Percentiles rank a stretch among this genome's conserved stretches.
These are phyloP conservation scores for Parapsyche elsis DNA, from an alignment of 1,140 invertebrate genomes.

Conservation along the genomic window DNA sequence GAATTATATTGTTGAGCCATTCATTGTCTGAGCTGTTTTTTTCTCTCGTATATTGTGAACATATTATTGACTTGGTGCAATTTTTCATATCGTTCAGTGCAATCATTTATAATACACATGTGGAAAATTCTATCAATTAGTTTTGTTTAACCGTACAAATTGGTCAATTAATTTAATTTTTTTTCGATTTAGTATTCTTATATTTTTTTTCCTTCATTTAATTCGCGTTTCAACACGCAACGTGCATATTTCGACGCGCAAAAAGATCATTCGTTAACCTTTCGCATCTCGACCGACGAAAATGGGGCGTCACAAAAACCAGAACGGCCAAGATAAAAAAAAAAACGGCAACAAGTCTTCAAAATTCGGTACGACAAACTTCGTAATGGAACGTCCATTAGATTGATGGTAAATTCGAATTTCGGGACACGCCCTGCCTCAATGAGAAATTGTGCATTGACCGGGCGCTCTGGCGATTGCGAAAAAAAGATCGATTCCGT, in stretches of 20 bases:
- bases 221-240: not conserved
- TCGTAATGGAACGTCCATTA: not conserved
- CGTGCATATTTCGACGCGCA: conserved; percentile 8
- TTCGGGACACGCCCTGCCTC: not conserved
- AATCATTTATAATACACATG: no score
- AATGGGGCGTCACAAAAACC: conserved; percentile 1
- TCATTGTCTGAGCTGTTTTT: no score
- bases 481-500: no score
- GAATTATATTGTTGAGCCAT: no score
- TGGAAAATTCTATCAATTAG: no score
- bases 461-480: no score
- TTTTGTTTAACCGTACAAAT: no score
- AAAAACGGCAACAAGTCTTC: not conserved
- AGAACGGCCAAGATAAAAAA: not conserved
- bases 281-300: not conserved
- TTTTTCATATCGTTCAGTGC: no score
- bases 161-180: no score
- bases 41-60: no score
- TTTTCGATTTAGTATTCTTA: no score
- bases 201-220: not conserved
- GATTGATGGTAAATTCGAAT: not conserved
- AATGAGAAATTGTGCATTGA: not conserved
- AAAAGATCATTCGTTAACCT: conserved; percentile 30
- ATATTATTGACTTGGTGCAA: no score
- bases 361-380: not conserved